These are phyloP conservation scores for Ecdyonurus torrentis DNA, from an alignment of 2,888 invertebrate genomes.

Conservation along the genomic window DNA sequence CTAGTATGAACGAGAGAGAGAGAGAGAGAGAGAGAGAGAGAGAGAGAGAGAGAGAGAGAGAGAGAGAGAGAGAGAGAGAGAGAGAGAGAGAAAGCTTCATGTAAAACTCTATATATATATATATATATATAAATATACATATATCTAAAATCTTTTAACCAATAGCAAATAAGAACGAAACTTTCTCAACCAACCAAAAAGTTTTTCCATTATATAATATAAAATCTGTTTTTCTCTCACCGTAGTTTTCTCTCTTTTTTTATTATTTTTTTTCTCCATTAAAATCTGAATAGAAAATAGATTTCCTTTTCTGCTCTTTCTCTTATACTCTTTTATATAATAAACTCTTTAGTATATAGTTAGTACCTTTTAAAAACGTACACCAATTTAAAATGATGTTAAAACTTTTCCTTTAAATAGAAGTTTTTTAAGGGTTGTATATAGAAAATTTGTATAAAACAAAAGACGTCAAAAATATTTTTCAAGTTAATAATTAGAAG, in stretches of 20 bases:
- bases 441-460: too few relatives aligned
- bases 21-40: not conserved
- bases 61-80: not conserved
- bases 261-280: too few relatives aligned
- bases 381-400: too few relatives aligned
- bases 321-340: not conserved
- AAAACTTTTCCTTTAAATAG: too few relatives aligned
- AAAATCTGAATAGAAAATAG: not conserved
- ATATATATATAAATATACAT: not conserved
- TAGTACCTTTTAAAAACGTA: too few relatives aligned
- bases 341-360: too few relatives aligned
- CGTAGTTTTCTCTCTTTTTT: too few relatives aligned
- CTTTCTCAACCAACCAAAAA: not conserved
- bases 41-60: not conserved
- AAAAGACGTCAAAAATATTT: too few relatives aligned
- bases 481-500: too few relatives aligned
- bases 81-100: not conserved
- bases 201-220: not conserved
- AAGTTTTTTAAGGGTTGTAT: not conserved
- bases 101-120: not conserved
- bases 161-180: not conserved
- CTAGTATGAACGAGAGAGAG: not conserved
- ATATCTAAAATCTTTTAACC: not conserved
- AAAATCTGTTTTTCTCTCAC: not conserved
- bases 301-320: not conserved